Base-by-base conservation (phyloP, 2,113 vertebrate genomes). In the Nothoprocta perdicaria region DNA sequence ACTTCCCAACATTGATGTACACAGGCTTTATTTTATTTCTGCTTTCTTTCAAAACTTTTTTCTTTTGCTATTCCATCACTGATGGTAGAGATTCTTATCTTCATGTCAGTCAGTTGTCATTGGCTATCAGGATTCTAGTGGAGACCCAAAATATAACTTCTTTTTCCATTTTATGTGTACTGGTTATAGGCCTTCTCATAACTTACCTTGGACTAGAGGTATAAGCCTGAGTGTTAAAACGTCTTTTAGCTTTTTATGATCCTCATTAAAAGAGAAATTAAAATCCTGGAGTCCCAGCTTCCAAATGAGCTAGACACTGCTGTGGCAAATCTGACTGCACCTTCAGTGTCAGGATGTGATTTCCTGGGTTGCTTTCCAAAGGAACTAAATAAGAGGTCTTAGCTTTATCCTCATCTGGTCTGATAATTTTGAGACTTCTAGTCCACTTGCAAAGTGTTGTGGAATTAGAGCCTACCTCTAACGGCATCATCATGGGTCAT, bases 391-490 rank as follows among this genome's bases (percentile, higher is more conserved):
- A 35, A 69, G 67, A 85, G 88, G 61, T 73, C 58, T 16, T 31
- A 58, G n/a, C 22, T 35, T 77, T 41, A 21, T 15, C 90, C 31
- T 84, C 23, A 41, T 69, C 63, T 63, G 35, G n/a, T 68, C 23
- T 88, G 83, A 77, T 43, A 86, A 61, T 68, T 88, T 83, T 65
- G 68, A 85, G 90, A 76, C 43, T 73, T 65, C 65, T 75, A 38
- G 10, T 66, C 89, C 67, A 76, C 1, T 50, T 85, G 52, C n/a
- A 55, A 58, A 48, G 46, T 13, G 3, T 68, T 82, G 52, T 58
- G 58, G 85, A 85, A 65, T 53, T 60, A 55, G 23, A 76, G 38
- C 58, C 43, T 79, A 1, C 1, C 60, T 45, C 38, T 91, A 67
- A 82, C 26, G 67, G 46, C 67, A 31, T 88, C 7, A 1, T 68